These are phyloP conservation scores for Struthio camelus DNA, from an alignment of 2,113 vertebrate genomes.

Conservation along the genomic window DNA sequence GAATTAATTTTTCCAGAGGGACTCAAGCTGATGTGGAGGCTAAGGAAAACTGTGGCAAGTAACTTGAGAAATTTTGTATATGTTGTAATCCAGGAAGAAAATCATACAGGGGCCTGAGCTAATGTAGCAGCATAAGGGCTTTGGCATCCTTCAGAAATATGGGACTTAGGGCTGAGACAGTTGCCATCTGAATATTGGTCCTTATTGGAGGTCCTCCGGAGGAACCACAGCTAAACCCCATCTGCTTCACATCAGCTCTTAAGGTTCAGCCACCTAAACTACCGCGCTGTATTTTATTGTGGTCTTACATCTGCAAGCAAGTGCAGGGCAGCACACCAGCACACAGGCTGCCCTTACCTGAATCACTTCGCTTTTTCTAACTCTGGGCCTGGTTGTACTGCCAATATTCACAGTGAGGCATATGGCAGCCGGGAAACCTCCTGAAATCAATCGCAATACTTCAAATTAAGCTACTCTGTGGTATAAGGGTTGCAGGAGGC, in stretches of 20 bases:
- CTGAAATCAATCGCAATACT: background rate
- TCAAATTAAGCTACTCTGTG: background rate
- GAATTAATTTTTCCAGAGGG: background rate
- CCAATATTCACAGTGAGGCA: background rate
- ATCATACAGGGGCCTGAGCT: background rate
- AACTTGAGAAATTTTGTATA: background rate
- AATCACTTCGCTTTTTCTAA: background rate
- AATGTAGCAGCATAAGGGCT: background rate
- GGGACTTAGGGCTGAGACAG: background rate
- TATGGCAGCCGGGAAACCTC: background rate
- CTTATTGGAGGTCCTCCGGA: background rate
- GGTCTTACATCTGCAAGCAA: background rate
- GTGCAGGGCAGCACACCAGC: fast-evolving
- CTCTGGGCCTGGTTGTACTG: background rate
- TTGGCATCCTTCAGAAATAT: background rate
- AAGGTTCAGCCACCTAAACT: background rate
- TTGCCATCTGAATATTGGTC: background rate
- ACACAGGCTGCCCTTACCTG: background rate
- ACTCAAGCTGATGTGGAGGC: background rate
- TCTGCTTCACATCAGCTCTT: background rate
- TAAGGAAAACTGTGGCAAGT: background rate
- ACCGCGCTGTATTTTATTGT: background rate
- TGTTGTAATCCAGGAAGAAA: background rate
- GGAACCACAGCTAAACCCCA: background rate
- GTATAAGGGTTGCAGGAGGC: background rate